Percentiles rank a stretch among this genome's conserved stretches.
These are phyloP conservation scores for Eulemur rubriventer DNA, from an alignment of 2,797 vertebrate genomes.

Conservation along the genomic window DNA sequence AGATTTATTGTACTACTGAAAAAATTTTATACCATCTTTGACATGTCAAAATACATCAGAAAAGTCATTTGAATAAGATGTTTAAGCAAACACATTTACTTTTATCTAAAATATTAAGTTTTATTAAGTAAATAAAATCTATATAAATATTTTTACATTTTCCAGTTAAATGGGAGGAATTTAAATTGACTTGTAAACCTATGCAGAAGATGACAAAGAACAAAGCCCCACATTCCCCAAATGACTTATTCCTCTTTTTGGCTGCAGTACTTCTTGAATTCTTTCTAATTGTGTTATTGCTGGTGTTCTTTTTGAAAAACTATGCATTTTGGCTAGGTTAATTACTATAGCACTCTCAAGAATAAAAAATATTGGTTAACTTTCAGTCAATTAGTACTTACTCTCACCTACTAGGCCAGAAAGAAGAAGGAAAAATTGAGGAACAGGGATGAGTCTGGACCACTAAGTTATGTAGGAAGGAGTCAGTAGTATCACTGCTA, in stretches of 20 bases:
- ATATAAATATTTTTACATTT: neutral
- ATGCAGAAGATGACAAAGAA: neutral
- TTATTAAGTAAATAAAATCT: neutral
- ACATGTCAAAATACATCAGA: neutral
- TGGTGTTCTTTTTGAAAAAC: neutral
- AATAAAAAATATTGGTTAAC: neutral
- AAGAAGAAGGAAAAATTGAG: neutral
- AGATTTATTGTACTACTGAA: neutral
- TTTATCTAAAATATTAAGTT: neutral
- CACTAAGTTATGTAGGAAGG: neutral
- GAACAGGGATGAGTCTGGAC: rapidly evolving
- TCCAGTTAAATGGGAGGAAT: neutral
- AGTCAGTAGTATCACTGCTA: neutral
- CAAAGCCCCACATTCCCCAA: neutral
- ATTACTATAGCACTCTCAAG: neutral
- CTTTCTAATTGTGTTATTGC: neutral
- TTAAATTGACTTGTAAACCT: neutral
- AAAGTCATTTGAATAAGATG: neutral
- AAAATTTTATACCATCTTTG: neutral
- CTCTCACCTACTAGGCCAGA: neutral
- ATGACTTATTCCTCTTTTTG: no score
- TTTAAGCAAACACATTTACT: neutral
- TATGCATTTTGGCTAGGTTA: neutral
- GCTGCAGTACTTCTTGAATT: neutral
- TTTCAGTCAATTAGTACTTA: neutral